These are phyloP conservation scores for Phylloscopus whistleri DNA, from an alignment of 2,113 vertebrate genomes.

Conservation along the genomic window DNA sequence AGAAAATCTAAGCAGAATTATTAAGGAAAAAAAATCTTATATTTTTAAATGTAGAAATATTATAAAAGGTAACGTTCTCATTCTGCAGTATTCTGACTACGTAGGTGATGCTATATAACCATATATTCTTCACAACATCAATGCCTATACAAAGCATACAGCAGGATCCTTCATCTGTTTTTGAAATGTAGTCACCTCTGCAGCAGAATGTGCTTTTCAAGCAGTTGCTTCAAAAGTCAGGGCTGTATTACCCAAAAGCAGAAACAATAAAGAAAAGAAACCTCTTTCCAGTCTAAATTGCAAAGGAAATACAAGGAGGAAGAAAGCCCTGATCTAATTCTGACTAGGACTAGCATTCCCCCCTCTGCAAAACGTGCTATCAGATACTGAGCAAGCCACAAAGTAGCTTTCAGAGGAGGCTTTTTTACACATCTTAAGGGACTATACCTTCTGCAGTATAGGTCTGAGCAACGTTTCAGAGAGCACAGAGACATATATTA, in stretches of 20 bases:
- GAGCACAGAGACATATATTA: background rate
- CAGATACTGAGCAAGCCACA: background rate
- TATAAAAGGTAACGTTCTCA: background rate
- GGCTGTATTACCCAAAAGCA: background rate
- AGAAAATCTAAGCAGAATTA: background rate
- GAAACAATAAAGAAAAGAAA: conserved; percentile 1
- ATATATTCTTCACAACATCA: background rate
- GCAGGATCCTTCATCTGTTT: conserved; percentile 7
- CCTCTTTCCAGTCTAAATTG: background rate
- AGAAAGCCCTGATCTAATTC: conserved; percentile 16
- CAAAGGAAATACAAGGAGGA: background rate
- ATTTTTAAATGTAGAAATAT: background rate
- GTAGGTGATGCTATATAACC: background rate
- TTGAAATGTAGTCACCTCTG: conserved; percentile 44
- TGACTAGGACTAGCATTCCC: background rate
- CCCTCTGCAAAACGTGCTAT: background rate
- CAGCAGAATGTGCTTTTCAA: background rate
- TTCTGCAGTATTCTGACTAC: background rate
- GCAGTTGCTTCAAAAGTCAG: background rate
- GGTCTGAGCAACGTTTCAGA: background rate
- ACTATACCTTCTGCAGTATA: background rate
- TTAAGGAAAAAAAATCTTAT: background rate
- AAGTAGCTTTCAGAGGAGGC: background rate
- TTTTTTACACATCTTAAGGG: background rate
- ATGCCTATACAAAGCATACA: background rate